These are phyloP conservation scores for Eospalax fontanierii DNA, from an alignment of 2,797 vertebrate genomes.

Conservation along the genomic window DNA sequence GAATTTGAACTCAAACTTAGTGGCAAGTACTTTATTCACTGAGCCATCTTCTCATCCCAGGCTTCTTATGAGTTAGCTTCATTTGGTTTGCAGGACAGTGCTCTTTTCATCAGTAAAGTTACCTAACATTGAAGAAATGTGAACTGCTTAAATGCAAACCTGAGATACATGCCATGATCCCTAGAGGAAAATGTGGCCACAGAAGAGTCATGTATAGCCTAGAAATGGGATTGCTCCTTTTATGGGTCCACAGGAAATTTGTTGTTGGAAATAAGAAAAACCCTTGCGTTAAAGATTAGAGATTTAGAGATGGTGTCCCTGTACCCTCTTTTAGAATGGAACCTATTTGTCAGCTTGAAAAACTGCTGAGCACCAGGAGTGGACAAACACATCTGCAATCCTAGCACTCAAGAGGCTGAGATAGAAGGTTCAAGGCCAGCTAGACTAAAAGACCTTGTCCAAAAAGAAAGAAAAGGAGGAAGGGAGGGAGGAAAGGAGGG, in stretches of 20 bases:
- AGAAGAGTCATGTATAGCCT: neutral
- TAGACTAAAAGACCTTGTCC: neutral
- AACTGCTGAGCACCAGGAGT: neutral
- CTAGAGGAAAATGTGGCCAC: neutral
- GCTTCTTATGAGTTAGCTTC: conserved; percentile 6
- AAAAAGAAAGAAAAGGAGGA: neutral
- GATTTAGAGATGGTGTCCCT: neutral
- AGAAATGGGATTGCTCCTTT: neutral
- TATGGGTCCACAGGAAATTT: neutral
- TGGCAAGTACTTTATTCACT: neutral
- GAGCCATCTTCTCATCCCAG: neutral
- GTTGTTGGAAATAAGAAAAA: conserved; percentile 37
- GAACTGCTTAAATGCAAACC: neutral
- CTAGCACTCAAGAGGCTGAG: neutral
- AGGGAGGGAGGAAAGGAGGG: too few relatives aligned
- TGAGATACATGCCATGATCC: neutral
- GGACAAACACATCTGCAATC: neutral
- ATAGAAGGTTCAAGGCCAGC: neutral
- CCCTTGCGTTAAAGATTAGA: neutral
- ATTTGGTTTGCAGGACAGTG: neutral
- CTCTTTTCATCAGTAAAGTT: neutral
- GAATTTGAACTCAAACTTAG: neutral
- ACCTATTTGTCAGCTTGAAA: neutral
- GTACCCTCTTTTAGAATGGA: neutral
- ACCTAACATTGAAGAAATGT: neutral